Evolutionary conservation across 2,113 vertebrate species (phyloP), one percentile per base, ranked within the genome.

Genomic region (Clarias macrocephalus): DNA sequence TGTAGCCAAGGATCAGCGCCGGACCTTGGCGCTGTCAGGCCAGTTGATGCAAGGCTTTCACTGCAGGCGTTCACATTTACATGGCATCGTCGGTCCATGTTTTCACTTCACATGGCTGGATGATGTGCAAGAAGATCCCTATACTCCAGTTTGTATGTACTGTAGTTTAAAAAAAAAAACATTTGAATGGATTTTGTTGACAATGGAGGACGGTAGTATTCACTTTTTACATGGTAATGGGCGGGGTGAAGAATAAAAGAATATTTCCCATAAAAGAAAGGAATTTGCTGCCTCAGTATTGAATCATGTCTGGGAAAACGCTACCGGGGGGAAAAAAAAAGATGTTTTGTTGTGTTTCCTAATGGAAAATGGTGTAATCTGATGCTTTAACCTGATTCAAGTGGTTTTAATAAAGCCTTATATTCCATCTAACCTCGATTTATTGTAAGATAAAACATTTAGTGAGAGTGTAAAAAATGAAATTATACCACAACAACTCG

Each of bases 1-100:
- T 88, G 33, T 86, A 85, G 91, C 90, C 85, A 85, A 89, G 88
- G 93, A 92, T 94, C 93, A 94, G 91, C 75, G 25, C 82, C 85
- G 87, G 88, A 86, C 91, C 89, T 8, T 85, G 54, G 85, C 59
- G 77, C 54, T 68, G 60, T 81, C 87, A 42, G 57, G 30, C 79
- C 77, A 86, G 84, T 8, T 91, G 92, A 92, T 91, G 93, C 87
- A 90, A 48, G 89, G 42, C 85, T 80, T 73, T 76, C 54, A 76
- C 19, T 33, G 5, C 54, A 19, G 33, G 19, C 56, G 12, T 11
- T 75, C 65, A 23, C 33, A 81, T 33, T 28, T 66, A 83, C 73
- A 16, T 65, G 57, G 37, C 68, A 72, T 65, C 86, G 72, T 68
- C 37, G 59, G 85, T 5, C 4, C 21, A 72, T 10, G 25, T 56